A percentile compares a stretch with the other conserved stretches of the same genome.
Conservation (phyloP, 2,888 invertebrate species). For the Oxycera nigricornis region DNA sequence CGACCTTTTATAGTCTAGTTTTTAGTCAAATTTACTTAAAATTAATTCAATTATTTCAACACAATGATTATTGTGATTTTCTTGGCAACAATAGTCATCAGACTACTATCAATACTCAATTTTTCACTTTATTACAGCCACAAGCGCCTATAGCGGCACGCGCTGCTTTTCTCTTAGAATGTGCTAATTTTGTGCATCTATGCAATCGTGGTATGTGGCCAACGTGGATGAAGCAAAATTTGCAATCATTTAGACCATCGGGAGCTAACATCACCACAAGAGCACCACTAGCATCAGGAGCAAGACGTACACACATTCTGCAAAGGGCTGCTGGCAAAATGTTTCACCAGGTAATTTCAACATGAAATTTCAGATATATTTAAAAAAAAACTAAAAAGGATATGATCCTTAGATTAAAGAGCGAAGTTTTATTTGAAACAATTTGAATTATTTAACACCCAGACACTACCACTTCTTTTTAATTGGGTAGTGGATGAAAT, state of each 20-base stretch:
- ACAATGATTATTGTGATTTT: neutral
- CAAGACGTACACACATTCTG: constrained; percentile 72
- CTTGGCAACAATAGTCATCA: neutral
- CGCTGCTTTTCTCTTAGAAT: constrained; percentile 92
- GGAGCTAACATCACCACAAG: constrained; percentile 66
- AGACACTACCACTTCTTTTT: no score
- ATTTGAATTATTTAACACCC: no score
- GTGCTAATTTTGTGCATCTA: constrained; percentile 94
- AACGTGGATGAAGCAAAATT: constrained; percentile 92
- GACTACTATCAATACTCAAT: no score
- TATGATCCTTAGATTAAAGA: no score
- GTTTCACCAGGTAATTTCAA: constrained; percentile 76
- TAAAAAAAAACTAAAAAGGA: no score
- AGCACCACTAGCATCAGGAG: constrained; percentile 65
- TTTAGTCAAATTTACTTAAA: neutral
- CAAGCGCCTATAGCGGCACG: constrained; percentile 93
- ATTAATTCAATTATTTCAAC: neutral
- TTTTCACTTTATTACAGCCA: constrained; percentile 68
- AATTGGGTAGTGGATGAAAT: no score
- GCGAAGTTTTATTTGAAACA: no score
- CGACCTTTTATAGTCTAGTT: neutral
- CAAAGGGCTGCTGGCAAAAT: constrained; percentile 94
- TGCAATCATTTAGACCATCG: constrained; percentile 73
- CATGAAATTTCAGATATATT: no score
- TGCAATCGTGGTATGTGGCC: constrained; percentile 99